Evolutionary conservation across 2,888 invertebrate species (phyloP).

Genomic region (Leptopilina myrica): DNA sequence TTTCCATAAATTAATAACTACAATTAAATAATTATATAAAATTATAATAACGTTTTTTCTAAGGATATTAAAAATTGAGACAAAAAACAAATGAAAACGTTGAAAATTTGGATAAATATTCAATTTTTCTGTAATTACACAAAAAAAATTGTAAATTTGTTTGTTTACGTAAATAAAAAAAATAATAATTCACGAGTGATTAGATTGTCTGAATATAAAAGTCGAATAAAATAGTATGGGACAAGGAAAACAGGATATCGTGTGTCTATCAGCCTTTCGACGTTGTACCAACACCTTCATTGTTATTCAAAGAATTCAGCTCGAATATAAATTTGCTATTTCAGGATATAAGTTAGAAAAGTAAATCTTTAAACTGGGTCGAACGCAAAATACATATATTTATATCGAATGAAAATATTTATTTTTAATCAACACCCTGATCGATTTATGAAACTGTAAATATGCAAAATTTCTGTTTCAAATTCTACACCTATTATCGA

Average conservation of each 20-base stretch:
- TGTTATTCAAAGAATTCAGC: constrained; percentile 43
- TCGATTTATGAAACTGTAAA: constrained; percentile 49
- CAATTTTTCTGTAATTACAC: no score
- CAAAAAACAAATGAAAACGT: no score
- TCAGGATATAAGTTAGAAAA: constrained; percentile 43
- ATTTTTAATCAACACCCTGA: constrained; percentile 38
- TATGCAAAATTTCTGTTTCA: background rate
- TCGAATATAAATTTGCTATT: constrained; percentile 18
- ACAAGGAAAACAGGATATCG: constrained; percentile 48
- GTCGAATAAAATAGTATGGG: constrained; percentile 45
- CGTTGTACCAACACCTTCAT: constrained; percentile 25
- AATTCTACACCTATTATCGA: no score
- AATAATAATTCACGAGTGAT: background rate
- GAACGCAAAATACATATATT: background rate
- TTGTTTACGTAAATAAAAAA: no score
- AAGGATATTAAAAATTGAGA: no score
- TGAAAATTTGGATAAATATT: no score
- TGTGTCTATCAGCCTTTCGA: constrained; percentile 42
- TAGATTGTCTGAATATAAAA: constrained; percentile 17
- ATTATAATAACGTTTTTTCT: no score
- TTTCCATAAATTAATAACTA: no score
- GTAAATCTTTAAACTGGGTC: constrained; percentile 46
- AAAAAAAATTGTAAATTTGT: no score
- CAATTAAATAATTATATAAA: no score
- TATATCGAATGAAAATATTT: constrained; percentile 47